These are phyloP conservation scores for Taurulus bubalis DNA, from an alignment of 2,113 vertebrate genomes.

Conservation along the genomic window DNA sequence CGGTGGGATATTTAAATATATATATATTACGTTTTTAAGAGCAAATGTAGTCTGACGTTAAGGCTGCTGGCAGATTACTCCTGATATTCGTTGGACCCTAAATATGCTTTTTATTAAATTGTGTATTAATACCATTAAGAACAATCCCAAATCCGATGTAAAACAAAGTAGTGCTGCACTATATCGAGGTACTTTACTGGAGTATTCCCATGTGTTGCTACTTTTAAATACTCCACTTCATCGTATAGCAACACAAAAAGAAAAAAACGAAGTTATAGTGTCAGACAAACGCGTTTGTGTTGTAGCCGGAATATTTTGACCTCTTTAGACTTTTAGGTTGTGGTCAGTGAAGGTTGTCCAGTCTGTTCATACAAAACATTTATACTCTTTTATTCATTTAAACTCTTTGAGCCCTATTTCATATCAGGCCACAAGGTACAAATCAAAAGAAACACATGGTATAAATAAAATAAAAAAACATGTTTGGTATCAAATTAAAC, in stretches of 20 bases:
- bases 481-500: too few species aligned
- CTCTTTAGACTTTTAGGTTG: neutral
- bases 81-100: neutral
- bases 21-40: neutral
- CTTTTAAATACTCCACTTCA: neutral
- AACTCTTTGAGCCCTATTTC: too few species aligned
- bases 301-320: too few species aligned
- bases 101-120: neutral
- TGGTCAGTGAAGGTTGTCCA: too few species aligned
- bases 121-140: constrained; percentile 5
- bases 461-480: too few species aligned
- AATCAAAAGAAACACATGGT: too few species aligned
- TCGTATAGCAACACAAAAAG: too few species aligned
- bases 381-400: too few species aligned
- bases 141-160: neutral
- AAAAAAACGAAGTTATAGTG: too few species aligned
- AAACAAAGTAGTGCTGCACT: neutral
- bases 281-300: too few species aligned
- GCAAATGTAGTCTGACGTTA: constrained; percentile 17
- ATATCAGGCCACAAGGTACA: too few species aligned
- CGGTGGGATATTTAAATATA: neutral
- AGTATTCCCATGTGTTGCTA: neutral
- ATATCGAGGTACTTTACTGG: neutral
- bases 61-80: neutral
- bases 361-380: too few species aligned